Conservation (phyloP, 2,888 invertebrate genomes). For the Imbricaverruca yamaguchii region DNA sequence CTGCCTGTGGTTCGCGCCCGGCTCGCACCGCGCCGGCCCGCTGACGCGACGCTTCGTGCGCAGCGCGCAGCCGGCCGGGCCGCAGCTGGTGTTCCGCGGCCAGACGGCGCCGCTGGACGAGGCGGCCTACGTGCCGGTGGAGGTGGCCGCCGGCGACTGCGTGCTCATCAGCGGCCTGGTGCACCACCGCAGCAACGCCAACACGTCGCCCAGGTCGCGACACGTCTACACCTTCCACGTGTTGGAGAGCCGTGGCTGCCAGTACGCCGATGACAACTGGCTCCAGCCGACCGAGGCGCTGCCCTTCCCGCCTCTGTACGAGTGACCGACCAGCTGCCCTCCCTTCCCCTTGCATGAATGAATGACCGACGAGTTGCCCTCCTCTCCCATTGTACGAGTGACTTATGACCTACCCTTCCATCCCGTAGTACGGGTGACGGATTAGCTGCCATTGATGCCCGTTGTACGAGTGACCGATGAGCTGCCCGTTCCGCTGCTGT, state of each 20-base stretch:
- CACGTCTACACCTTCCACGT: slow-evolving; percentile 95
- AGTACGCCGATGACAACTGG: slow-evolving; percentile 79
- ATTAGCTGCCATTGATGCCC: too few relatives aligned
- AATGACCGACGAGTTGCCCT: too few relatives aligned
- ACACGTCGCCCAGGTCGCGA: slow-evolving; percentile 71
- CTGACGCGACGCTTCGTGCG: slow-evolving; percentile 51
- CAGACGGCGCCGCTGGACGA: slow-evolving; percentile 45
- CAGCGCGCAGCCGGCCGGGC: slow-evolving; percentile 55
- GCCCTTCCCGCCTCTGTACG: slow-evolving; percentile 62
- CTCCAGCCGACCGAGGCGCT: slow-evolving; percentile 61
- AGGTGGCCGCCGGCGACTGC: slow-evolving; percentile 48
- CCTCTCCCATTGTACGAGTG: neutral
- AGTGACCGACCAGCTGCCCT: neutral
- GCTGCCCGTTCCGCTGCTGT: too few relatives aligned
- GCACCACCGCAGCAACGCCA: slow-evolving; percentile 83
- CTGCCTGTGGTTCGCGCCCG: slow-evolving; percentile 84
- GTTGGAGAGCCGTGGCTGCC: slow-evolving; percentile 64
- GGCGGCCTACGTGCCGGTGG: slow-evolving; percentile 33
- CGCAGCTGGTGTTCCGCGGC: slow-evolving; percentile 59
- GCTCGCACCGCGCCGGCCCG: slow-evolving; percentile 63
- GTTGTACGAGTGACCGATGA: too few relatives aligned
- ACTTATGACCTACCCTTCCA: neutral
- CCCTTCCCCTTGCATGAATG: too few relatives aligned
- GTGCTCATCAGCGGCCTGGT: slow-evolving; percentile 87
- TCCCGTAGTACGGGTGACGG: too few relatives aligned